Conservation (phyloP, 2,797 vertebrate species). For the Sebastes cheni region DNA sequence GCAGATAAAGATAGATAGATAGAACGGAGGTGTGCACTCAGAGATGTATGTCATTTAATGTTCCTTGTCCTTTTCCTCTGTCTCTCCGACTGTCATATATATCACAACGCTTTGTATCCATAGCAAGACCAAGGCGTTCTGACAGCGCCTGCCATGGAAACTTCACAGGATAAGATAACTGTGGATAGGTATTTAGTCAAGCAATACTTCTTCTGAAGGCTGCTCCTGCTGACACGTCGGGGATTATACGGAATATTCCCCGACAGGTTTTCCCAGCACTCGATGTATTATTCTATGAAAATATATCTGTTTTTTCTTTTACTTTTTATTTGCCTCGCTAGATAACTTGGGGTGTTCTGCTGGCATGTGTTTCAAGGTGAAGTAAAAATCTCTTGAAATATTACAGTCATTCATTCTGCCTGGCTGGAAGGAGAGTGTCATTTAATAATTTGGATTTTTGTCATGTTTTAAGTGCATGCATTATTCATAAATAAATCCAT, state of each 20-base stretch:
- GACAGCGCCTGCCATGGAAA: constrained; percentile 59
- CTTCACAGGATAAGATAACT: constrained; percentile 53
- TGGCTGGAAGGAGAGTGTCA: constrained; percentile 1
- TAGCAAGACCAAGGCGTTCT: constrained; percentile 35
- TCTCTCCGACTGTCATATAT: constrained; percentile 35
- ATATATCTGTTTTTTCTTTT: background rate
- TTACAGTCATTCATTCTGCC: constrained; percentile 3
- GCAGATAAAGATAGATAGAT: background rate
- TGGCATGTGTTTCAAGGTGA: background rate
- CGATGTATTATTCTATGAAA: constrained; percentile 28
- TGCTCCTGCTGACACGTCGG: constrained; percentile 30
- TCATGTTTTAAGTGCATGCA: constrained; percentile 43
- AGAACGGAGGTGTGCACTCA: background rate
- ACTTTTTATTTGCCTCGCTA: constrained; percentile 3
- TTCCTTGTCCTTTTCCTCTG: background rate
- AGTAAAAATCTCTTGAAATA: constrained; percentile 14
- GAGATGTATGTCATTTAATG: constrained; percentile 1
- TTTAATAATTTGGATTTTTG: constrained; percentile 24
- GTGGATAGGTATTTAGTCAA: constrained; percentile 66
- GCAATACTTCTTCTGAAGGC: constrained; percentile 44
- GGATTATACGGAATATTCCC: constrained; percentile 39
- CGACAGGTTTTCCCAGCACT: constrained; percentile 19
- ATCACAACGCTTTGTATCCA: constrained; percentile 44
- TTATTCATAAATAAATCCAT: constrained; percentile 50
- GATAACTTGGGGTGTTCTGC: background rate